Evolutionary conservation across 2,888 invertebrate genomes (phyloP), one percentile per base, ranked within the genome.

Genomic region (Laspeyria flexula): DNA sequence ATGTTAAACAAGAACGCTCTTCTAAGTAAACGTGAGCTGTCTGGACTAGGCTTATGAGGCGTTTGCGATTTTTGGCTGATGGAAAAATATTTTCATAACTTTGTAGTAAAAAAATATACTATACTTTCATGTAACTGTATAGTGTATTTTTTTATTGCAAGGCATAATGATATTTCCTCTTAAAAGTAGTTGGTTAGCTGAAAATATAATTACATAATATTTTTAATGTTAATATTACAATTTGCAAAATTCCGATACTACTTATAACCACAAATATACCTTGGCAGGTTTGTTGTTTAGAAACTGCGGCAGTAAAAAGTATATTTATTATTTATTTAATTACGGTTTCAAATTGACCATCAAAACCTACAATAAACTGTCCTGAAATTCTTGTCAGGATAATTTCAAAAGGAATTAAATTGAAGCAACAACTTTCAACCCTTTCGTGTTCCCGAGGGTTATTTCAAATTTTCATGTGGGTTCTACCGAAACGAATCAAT

Each of bases 1-100:
- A 90, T 15, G 47, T 62, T 23, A 90, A 64, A 54, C 89, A 88
- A 0, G 88, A 85, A 1, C 77, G 67, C 1, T 65, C 43, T 45
- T 86, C 74, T 9, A 90, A 54, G 50, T 79, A 81, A 0, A 15
- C 40, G 11, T 79, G 80, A 0, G 86, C 88, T 62, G 70, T 21
- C n/a, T 7, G 29, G 18, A 43, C 33, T 3, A 34, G 4, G 34
- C 9, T 25, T 34, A 34, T 25, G 18, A 34, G 12, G 0, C 33
- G 25, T 5, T 16, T 34, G 34, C 34, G 43, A 10, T 23, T 43
- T 11, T n/a, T 43, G n/a, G 42, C 42, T 42, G 21, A 21, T 3
- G 21, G 5, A 21, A 33, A 33, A 15, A 12, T 33, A 33, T 15
- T 7, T 2, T 12, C 15, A 33, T 33, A n/a, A n/a, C n/a, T n/a